These are phyloP conservation scores for Hedychridium roseum DNA, from an alignment of 2,888 invertebrate species.

Conservation along the genomic window DNA sequence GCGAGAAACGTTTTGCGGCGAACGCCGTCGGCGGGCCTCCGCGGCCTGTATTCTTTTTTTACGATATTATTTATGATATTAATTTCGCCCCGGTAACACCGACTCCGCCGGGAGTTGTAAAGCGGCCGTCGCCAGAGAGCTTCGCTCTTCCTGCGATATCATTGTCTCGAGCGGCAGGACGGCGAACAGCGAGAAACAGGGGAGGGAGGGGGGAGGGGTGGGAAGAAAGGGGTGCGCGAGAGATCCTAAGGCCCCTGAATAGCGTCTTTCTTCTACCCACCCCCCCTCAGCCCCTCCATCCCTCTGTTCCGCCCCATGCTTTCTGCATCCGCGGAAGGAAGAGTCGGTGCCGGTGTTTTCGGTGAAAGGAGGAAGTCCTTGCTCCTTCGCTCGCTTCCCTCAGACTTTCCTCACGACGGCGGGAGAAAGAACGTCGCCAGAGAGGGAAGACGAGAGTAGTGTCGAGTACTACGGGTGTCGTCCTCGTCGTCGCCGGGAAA, in stretches of 20 bases:
- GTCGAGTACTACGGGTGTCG: slow-evolving; percentile 32
- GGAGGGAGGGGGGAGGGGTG: slow-evolving; percentile 17
- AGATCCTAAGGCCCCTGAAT: slow-evolving; percentile 50
- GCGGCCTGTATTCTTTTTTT: slow-evolving; percentile 56
- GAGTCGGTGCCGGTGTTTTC: slow-evolving; percentile 42
- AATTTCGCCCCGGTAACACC: slow-evolving; percentile 56
- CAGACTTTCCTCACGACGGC: slow-evolving; percentile 7
- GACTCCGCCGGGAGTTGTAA: slow-evolving; percentile 61
- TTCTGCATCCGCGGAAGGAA: slow-evolving; percentile 25
- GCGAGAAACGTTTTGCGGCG: slow-evolving; percentile 42
- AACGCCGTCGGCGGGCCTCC: slow-evolving; percentile 29
- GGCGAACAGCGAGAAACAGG: slow-evolving; percentile 20
- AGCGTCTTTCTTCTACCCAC: slow-evolving; percentile 44
- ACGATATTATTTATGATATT: slow-evolving; percentile 64
- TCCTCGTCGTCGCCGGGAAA: slow-evolving; percentile 43
- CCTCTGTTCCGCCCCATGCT: too few species aligned
- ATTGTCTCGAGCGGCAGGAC: slow-evolving; percentile 55
- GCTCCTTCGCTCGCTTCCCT: slow-evolving; percentile 16
- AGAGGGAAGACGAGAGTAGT: not conserved
- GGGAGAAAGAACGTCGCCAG: slow-evolving; percentile 15
- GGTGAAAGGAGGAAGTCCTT: slow-evolving; percentile 49
- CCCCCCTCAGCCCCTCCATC: slow-evolving; percentile 25
- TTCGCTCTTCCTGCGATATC: slow-evolving; percentile 58
- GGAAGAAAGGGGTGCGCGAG: slow-evolving; percentile 55
- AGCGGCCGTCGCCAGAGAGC: slow-evolving; percentile 51